Evolutionary conservation across 2,797 vertebrate species (phyloP).

Genomic region (Rhyacichthys aspro): DNA sequence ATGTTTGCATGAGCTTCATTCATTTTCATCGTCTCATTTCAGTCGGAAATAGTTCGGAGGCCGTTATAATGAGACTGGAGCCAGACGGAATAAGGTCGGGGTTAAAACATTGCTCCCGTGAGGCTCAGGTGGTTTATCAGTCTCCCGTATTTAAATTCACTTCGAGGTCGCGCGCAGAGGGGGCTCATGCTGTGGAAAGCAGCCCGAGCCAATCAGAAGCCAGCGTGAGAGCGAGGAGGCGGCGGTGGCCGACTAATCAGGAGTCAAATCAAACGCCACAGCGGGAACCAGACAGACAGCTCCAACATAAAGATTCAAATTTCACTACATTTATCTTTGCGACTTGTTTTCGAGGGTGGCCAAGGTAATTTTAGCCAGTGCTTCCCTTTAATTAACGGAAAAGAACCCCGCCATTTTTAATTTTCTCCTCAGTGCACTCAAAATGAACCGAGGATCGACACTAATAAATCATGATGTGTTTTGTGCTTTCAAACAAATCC

Average conservation of each 20-base stretch:
- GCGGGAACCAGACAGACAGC: not conserved
- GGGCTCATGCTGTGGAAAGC: not conserved
- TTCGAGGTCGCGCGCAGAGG: not conserved
- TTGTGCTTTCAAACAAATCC: not conserved
- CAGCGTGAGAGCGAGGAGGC: constrained; percentile 1
- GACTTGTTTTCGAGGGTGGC: not conserved
- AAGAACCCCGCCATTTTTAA: constrained; percentile 3
- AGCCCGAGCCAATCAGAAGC: not conserved
- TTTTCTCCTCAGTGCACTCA: constrained; percentile 3
- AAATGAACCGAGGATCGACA: constrained; percentile 5
- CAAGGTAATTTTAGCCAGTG: not conserved
- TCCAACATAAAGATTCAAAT: not conserved
- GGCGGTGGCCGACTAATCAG: constrained; percentile 9
- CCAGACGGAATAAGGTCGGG: constrained; percentile 8
- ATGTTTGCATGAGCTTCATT: constrained; percentile 3
- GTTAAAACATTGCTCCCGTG: constrained; percentile 4
- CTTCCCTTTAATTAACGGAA: constrained; percentile 7
- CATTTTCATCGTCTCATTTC: constrained; percentile 2
- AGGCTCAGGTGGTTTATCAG: constrained; percentile 32
- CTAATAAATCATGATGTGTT: constrained; percentile 13
- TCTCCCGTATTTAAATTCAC: constrained; percentile 25
- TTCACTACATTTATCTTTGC: too few relatives aligned
- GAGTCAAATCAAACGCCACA: constrained; percentile 2
- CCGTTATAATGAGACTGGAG: constrained; percentile 5
- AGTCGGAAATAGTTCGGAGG: not conserved